Conservation (phyloP, 2,113 vertebrate genomes). For the Albula goreensis region DNA sequence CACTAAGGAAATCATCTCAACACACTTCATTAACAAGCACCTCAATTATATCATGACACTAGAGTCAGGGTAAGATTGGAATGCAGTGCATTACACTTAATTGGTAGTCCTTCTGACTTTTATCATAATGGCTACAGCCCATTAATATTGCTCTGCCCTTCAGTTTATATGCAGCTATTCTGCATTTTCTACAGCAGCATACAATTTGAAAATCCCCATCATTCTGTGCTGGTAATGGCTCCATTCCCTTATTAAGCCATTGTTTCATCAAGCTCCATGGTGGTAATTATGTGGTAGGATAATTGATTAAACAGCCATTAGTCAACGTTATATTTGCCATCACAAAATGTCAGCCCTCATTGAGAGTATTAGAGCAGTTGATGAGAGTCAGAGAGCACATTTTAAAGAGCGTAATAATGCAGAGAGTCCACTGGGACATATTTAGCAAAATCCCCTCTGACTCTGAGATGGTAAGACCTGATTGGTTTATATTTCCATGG, state of each 20-base stretch:
- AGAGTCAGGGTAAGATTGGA: no score
- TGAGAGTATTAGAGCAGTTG: background rate
- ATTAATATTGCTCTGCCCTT: background rate
- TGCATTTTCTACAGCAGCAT: background rate
- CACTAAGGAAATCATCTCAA: background rate
- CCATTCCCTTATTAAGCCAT: background rate
- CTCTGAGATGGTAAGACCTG: background rate
- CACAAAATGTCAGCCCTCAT: background rate
- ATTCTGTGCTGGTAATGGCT: background rate
- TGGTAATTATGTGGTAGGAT: background rate
- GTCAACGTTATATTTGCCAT: background rate
- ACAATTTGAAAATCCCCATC: background rate
- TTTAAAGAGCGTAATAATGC: background rate
- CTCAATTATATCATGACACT: background rate
- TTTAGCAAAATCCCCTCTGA: background rate
- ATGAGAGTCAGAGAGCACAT: background rate
- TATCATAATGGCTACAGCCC: background rate
- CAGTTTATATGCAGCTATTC: background rate
- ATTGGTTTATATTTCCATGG: background rate
- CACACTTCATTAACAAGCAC: background rate
- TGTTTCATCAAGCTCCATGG: background rate
- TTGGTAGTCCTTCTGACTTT: background rate
- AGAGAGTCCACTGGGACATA: background rate
- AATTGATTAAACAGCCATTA: constrained; percentile 3
- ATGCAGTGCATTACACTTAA: background rate